These are phyloP conservation scores for Lasioglossum figueresi DNA, from an alignment of 2,888 invertebrate genomes.

Conservation along the genomic window DNA sequence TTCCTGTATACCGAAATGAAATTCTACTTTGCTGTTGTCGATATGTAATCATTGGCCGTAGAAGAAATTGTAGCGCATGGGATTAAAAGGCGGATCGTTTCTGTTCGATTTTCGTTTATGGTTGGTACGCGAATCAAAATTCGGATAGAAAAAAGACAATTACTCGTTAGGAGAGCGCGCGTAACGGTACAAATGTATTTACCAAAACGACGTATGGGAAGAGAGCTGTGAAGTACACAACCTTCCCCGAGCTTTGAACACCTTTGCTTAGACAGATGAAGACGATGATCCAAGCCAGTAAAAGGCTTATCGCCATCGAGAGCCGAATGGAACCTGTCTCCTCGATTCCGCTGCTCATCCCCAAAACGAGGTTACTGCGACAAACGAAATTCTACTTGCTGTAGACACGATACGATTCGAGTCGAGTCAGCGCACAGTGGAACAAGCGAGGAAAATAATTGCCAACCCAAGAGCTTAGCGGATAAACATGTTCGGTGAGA, in stretches of 20 bases:
- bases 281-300: conserved; percentile 92
- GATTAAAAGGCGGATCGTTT: too few species aligned
- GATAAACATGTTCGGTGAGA: too few species aligned
- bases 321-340: conserved; percentile 88
- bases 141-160: not conserved
- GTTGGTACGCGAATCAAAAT: too few species aligned
- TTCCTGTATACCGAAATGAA: too few species aligned
- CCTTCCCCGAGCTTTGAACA: conserved; percentile 92
- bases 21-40: too few species aligned
- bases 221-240: conserved; percentile 91
- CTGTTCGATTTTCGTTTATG: too few species aligned
- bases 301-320: conserved; percentile 90
- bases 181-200: conserved; percentile 80
- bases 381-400: not conserved
- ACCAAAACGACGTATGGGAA: conserved; percentile 91
- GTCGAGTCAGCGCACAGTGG: too few species aligned
- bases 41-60: too few species aligned
- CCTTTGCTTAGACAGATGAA: conserved; percentile 92
- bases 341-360: conserved; percentile 90
- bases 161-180: not conserved
- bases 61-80: too few species aligned
- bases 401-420: not conserved
- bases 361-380: conserved; percentile 86
- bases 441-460: too few species aligned
- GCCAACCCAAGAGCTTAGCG: not conserved